Evolutionary conservation across 2,797 vertebrate species (phyloP).

Genomic region (Semotilus atromaculatus): DNA sequence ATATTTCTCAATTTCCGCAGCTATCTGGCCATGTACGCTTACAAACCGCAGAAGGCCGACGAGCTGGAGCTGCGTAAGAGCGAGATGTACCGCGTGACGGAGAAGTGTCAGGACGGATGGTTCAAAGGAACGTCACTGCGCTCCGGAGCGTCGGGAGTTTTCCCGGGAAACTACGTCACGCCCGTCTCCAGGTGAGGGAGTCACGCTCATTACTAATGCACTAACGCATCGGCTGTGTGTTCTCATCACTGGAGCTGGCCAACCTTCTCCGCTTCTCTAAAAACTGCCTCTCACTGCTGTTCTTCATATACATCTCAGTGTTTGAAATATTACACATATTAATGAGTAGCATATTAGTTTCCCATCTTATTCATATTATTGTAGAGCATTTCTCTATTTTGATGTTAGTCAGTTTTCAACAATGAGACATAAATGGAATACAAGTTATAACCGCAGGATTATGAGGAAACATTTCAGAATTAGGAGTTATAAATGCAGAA

Average conservation of each 20-base stretch:
- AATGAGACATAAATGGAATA: no score
- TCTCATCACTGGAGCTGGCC: background rate
- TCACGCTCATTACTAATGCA: background rate
- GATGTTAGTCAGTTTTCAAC: background rate
- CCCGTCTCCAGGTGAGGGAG: conserved; percentile 84
- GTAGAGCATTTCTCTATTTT: background rate
- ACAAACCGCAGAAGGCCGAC: conserved; percentile 97
- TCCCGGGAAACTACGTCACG: conserved; percentile 97
- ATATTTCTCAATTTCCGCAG: conserved; percentile 67
- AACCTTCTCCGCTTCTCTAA: no score
- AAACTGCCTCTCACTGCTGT: background rate
- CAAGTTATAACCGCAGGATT: no score
- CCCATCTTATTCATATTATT: background rate
- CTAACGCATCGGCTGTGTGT: background rate
- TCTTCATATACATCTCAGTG: background rate
- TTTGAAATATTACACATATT: background rate
- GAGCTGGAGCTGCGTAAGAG: conserved; percentile 97
- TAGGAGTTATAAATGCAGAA: background rate
- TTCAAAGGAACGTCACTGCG: conserved; percentile 96
- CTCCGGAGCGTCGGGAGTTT: conserved; percentile 91
- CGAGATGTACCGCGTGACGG: conserved; percentile 98
- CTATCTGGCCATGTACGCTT: conserved; percentile 96
- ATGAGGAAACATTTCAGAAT: background rate
- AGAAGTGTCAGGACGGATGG: conserved; percentile 99
- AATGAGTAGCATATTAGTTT: background rate